Percentiles rank a stretch among this genome's conserved stretches.
Conservation (phyloP, 2,113 vertebrate species). For the Sardina pilchardus region DNA sequence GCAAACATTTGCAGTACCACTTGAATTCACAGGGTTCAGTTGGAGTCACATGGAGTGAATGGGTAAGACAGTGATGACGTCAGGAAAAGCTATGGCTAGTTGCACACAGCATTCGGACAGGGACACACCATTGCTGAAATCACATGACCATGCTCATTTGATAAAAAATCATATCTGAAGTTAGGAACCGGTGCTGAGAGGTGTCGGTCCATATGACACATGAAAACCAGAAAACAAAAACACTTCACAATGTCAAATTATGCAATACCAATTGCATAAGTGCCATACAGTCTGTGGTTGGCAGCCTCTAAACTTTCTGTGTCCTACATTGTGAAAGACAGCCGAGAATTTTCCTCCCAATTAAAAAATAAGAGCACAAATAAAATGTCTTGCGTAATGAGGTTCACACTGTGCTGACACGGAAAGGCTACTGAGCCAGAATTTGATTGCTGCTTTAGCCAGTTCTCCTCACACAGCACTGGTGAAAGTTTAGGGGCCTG, state of each 20-base stretch:
- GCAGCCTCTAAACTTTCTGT: neutral
- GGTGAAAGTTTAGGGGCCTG: neutral
- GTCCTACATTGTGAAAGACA: constrained; percentile 15
- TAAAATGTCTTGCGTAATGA: constrained; percentile 24
- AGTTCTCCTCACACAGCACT: neutral
- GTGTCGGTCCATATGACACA: neutral
- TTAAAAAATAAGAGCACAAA: constrained; percentile 17
- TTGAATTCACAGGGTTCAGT: neutral
- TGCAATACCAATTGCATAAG: constrained; percentile 8
- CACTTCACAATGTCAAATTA: neutral
- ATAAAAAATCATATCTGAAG: neutral
- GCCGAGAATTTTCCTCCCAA: constrained; percentile 21
- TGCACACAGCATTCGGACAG: neutral
- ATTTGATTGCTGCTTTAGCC: constrained; percentile 15
- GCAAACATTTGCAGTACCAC: neutral
- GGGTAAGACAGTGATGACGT: neutral
- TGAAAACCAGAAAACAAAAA: neutral
- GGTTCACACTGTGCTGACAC: constrained; percentile 18
- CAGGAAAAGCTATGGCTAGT: neutral
- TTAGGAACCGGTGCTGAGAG: neutral
- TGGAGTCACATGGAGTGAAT: neutral
- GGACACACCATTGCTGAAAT: neutral
- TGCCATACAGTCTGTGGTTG: constrained; percentile 8
- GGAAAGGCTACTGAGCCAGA: neutral
- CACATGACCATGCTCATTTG: neutral